Evolutionary conservation across 2,888 invertebrate genomes (phyloP), one percentile per base, ranked within the genome.

Genomic region (Agrotis ipsilon): DNA sequence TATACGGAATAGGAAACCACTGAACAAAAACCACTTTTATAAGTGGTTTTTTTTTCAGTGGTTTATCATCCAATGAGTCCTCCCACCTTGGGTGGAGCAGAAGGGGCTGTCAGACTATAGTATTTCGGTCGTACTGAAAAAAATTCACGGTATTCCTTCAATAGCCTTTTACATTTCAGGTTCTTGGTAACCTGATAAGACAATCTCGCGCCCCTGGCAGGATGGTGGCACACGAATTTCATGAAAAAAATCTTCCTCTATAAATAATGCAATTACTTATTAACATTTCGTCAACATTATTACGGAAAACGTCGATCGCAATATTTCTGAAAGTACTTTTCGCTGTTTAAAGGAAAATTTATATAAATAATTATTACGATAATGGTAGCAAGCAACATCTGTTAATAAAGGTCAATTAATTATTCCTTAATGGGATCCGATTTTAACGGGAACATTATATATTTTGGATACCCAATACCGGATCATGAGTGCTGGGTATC

Each of bases 391-490:
- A 73, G 61, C 80, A 76, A 62, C 81, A 80, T 81, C 81, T 80
- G 81, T 68, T 70, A 67, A 59, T 83, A 81, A 81, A 46, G 68
- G 73, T 73, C 81, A 69, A 83, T 83, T 81, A 80, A 83, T 81
- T 77, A 83, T 77, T 73, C 55, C 54, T 52, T 83, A 71, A 80
- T 81, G 67, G 77, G 52, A 57, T 66, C 46, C 65, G 64, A 80
- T 64, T 71, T 81, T 72, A 72, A 60, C 61, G 62, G 71, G 45
- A 63, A 81, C 68, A 61, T 82, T 80, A 67, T 69, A 67, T 68
- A 72, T 75, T 82, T 70, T 52, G 64, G 62, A 75, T 69, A 79
- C 21, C 52, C 52, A 62, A 75, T 68, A 75, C 21, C 46, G 59
- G 70, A 55, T 60, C 62, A 51, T 19, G 62, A 32, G 46, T 21